phyloP scores from a whole-genome alignment of 2,113 vertebrate genomes.

The Gobius niger region DNA sequence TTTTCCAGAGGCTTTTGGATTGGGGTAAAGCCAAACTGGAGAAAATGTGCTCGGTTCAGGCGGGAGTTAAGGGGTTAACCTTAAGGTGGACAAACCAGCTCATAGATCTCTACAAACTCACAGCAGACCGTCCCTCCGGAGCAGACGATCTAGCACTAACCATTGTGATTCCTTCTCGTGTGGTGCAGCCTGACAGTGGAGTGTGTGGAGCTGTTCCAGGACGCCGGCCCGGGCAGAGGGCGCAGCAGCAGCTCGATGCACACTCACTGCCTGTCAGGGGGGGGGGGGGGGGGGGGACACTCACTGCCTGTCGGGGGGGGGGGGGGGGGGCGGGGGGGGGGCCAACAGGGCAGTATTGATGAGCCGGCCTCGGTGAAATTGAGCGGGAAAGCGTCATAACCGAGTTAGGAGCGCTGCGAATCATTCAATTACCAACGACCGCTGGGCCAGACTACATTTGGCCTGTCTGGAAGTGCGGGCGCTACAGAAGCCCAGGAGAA shows the following conservation, averaged over 20 bases:
- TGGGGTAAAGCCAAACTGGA: no score
- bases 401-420: constrained; percentile 68
- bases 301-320: constrained; percentile 41
- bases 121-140: no score
- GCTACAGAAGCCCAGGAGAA: constrained; percentile 16
- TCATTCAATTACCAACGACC: constrained; percentile 74
- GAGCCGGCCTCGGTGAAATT: constrained; percentile 68
- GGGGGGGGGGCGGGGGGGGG: no score
- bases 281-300: no score
- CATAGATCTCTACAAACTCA: no score
- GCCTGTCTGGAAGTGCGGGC: constrained; percentile 36
- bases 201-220: neutral
- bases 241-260: constrained; percentile 44
- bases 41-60: no score
- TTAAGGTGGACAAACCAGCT: no score
- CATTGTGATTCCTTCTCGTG: no score
- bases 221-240: constrained; percentile 23
- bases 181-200: neutral
- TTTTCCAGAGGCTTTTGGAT: no score
- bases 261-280: constrained; percentile 37
- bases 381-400: constrained; percentile 74
- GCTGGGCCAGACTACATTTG: constrained; percentile 58
- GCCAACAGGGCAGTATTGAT: constrained; percentile 69
- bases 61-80: no score
- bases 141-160: no score